phyloP scores from a whole-genome alignment of 2,797 vertebrate species.

The Squalus acanthias region DNA sequence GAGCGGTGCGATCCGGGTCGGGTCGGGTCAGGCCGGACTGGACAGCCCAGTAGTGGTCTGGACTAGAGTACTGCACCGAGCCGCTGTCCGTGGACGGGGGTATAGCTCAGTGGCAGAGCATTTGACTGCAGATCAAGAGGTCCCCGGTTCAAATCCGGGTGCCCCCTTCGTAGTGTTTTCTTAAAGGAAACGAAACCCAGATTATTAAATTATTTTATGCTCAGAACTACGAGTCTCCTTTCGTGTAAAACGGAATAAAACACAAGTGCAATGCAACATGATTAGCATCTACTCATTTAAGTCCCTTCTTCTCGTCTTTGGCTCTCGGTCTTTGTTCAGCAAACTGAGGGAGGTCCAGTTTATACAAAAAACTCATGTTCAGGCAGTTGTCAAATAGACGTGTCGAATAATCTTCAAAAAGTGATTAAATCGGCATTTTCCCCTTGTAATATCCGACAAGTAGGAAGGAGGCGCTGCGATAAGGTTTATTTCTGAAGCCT shows the following conservation, averaged over 20 bases:
- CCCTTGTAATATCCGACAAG: not conserved
- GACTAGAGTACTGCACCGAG: not conserved
- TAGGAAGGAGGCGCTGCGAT: not conserved
- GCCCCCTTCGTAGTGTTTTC: not conserved
- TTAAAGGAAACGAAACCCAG: not conserved
- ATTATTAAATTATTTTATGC: not conserved
- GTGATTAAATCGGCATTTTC: not conserved
- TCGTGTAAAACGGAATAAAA: too few relatives aligned
- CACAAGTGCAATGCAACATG: not conserved
- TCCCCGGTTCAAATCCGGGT: conserved; percentile 38
- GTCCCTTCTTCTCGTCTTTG: not conserved
- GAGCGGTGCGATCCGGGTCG: too few relatives aligned
- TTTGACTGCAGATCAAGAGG: conserved; percentile 39
- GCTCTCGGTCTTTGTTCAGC: not conserved
- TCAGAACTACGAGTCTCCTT: too few relatives aligned
- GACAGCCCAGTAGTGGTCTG: not conserved
- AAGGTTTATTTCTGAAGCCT: not conserved
- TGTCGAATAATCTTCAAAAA: not conserved
- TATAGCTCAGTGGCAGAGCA: conserved; percentile 38
- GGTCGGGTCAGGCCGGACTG: too few relatives aligned
- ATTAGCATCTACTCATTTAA: not conserved
- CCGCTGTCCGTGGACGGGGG: not conserved
- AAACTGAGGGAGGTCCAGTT: not conserved
- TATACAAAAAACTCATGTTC: not conserved
- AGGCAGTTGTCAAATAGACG: not conserved